These are phyloP conservation scores for Prenolepis imparis DNA, from an alignment of 2,888 invertebrate species.

Conservation along the genomic window DNA sequence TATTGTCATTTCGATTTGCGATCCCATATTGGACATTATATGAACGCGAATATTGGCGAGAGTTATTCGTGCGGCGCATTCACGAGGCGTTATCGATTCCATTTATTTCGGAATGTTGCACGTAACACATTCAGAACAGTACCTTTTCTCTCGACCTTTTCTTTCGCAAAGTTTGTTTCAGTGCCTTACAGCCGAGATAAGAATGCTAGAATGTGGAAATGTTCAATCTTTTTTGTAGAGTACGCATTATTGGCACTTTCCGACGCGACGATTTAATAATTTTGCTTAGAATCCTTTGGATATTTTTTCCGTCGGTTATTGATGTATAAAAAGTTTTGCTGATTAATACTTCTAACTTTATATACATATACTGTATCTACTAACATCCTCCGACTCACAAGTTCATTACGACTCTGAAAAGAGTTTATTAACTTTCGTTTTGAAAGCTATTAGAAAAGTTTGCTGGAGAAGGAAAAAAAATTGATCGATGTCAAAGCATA, in stretches of 20 bases:
- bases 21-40: slow-evolving; percentile 36
- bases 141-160: background rate
- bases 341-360: background rate
- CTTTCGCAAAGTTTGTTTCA: slow-evolving; percentile 12
- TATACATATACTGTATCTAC: no score
- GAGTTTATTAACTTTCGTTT: slow-evolving; percentile 12
- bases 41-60: slow-evolving; percentile 23
- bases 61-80: slow-evolving; percentile 22
- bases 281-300: background rate
- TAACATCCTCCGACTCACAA: slow-evolving; percentile 8
- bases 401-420: background rate
- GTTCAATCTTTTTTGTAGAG: background rate
- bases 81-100: slow-evolving; percentile 35
- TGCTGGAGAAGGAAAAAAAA: background rate
- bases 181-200: slow-evolving; percentile 2
- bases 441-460: background rate
- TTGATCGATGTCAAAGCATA: background rate
- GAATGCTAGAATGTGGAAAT: slow-evolving; percentile 21
- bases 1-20: slow-evolving; percentile 50
- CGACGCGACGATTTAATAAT: slow-evolving; percentile 11
- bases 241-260: background rate
- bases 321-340: background rate
- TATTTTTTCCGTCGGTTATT: background rate
- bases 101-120: slow-evolving; percentile 41
- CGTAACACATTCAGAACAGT: slow-evolving; percentile 24